phyloP scores from a whole-genome alignment of 2,113 vertebrate species.

The Ginglymostoma cirratum region DNA sequence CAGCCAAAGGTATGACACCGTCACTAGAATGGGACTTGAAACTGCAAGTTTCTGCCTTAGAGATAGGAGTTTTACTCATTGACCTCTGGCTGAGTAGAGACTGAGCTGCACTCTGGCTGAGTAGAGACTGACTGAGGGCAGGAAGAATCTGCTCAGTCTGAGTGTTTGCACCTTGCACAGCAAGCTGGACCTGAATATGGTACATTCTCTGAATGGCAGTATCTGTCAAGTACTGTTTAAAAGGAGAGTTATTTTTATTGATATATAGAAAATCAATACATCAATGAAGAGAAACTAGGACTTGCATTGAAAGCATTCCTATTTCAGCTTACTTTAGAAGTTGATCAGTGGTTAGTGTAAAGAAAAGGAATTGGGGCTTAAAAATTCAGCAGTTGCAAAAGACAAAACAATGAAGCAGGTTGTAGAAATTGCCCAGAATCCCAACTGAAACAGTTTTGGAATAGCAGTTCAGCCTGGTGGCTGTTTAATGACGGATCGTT shows the following conservation, averaged over 20 bases:
- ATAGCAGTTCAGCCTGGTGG: not conserved
- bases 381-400: not conserved
- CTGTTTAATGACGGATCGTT: not conserved
- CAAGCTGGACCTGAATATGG: not conserved
- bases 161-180: not conserved
- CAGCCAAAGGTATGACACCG: not conserved
- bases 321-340: not conserved
- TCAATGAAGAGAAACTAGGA: not conserved
- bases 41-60: not conserved
- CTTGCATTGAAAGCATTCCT: not conserved
- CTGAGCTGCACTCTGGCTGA: not conserved
- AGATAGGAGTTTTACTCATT: not conserved
- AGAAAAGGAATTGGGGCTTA: not conserved
- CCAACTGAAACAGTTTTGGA: not conserved
- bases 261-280: not conserved
- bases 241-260: not conserved
- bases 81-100: not conserved
- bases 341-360: not conserved
- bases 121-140: not conserved
- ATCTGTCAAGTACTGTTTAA: not conserved
- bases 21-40: not conserved
- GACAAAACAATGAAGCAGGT: not conserved
- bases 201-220: not conserved
- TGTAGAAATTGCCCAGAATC: not conserved
- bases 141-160: not conserved